phyloP scores from a whole-genome alignment of 2,888 invertebrate genomes.

The Lasioglossum marginatum region DNA sequence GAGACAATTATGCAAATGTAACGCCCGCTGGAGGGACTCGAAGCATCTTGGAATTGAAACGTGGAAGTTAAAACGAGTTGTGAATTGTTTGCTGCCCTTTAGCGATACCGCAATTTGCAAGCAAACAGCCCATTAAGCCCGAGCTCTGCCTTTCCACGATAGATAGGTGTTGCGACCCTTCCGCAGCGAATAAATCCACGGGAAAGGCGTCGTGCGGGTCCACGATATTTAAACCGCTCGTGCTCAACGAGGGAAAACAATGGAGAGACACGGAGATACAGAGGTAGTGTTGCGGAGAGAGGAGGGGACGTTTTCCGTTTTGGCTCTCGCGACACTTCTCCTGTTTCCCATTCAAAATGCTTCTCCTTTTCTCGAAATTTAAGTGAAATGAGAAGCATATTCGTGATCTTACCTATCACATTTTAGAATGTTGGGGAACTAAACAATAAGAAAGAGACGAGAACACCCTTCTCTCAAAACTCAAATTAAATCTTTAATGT shows the following conservation, averaged over 20 bases:
- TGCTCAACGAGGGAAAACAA: background rate
- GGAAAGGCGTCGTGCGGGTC: conserved; percentile 27
- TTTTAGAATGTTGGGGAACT: no score
- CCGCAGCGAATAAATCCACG: conserved; percentile 31
- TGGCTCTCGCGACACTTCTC: background rate
- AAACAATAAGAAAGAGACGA: no score
- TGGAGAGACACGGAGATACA: background rate
- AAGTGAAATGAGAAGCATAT: background rate
- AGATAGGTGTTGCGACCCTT: conserved; percentile 57
- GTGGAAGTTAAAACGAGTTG: conserved; percentile 79
- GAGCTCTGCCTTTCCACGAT: conserved; percentile 38
- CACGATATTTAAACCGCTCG: conserved; percentile 3
- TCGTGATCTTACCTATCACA: background rate
- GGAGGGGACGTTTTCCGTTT: background rate
- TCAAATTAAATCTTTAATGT: background rate
- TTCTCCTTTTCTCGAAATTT: background rate
- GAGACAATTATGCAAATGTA: conserved; percentile 76
- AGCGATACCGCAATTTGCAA: conserved; percentile 80
- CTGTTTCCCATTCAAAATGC: background rate
- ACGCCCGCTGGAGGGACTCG: conserved; percentile 60
- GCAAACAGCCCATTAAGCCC: conserved; percentile 79
- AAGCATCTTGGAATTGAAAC: conserved; percentile 74
- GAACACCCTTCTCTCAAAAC: background rate
- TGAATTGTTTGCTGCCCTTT: conserved; percentile 81
- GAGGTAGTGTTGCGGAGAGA: background rate